These are phyloP conservation scores for Amblyjoppa fuscipennis DNA, from an alignment of 2,888 invertebrate genomes.

Conservation along the genomic window DNA sequence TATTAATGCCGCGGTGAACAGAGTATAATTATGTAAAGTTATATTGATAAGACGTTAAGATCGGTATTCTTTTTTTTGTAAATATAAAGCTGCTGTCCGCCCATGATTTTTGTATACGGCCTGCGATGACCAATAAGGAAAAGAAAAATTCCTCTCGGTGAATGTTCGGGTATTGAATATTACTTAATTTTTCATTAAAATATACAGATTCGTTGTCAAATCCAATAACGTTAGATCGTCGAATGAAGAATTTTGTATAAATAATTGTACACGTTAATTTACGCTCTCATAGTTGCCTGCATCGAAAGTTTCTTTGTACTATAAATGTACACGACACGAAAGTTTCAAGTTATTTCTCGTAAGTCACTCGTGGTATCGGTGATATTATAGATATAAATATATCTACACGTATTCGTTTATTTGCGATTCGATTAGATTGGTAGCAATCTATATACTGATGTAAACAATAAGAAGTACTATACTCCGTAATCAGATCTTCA, in stretches of 20 bases:
- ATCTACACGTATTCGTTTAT: slow-evolving; percentile 51
- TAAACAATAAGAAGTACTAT: slow-evolving; percentile 65
- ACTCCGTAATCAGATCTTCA: slow-evolving; percentile 80
- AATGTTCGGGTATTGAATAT: slow-evolving; percentile 28
- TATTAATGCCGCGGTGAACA: slow-evolving; percentile 8
- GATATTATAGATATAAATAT: slow-evolving; percentile 50
- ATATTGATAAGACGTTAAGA: slow-evolving; percentile 27
- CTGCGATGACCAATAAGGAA: background rate
- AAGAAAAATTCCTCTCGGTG: slow-evolving; percentile 5
- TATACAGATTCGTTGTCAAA: slow-evolving; percentile 25
- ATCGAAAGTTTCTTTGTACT: slow-evolving; percentile 36
- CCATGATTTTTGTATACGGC: slow-evolving; percentile 21
- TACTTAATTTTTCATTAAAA: slow-evolving; percentile 5
- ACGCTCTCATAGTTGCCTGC: slow-evolving; percentile 22
- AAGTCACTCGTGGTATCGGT: slow-evolving; percentile 63
- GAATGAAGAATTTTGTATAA: background rate
- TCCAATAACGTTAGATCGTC: slow-evolving; percentile 5
- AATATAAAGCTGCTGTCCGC: slow-evolving; percentile 53
- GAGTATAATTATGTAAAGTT: slow-evolving; percentile 37
- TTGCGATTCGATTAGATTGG: slow-evolving; percentile 36
- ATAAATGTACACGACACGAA: slow-evolving; percentile 39
- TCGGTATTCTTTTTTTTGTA: slow-evolving; percentile 34
- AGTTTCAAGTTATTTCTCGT: slow-evolving; percentile 47
- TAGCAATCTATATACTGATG: slow-evolving; percentile 56
- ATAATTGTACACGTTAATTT: slow-evolving; percentile 7